Percentiles rank a stretch among this genome's conserved stretches.
phyloP scores from a whole-genome alignment of 64 coral and sea anemone species.

The Platygyra sinensis region DNA sequence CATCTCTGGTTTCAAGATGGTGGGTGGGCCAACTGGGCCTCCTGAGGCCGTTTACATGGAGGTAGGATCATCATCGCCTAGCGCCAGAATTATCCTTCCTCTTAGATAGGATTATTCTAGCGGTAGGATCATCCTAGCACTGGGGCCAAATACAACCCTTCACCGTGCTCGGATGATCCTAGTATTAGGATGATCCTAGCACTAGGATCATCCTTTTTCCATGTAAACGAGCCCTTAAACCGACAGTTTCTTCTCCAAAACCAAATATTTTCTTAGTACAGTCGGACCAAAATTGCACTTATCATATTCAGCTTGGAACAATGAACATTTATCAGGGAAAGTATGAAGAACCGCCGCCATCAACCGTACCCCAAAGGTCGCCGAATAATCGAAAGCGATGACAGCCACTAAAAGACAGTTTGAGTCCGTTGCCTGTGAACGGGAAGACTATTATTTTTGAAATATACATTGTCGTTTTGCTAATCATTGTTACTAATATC shows the following conservation, averaged over 20 bases:
- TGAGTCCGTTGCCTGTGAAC: slow-evolving; percentile 1
- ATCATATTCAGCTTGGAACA: slow-evolving; percentile 55
- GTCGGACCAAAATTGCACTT: slow-evolving; percentile 49
- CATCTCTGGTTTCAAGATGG: no score
- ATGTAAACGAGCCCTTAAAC: no score
- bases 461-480: slow-evolving; percentile 16
- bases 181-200: no score
- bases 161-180: no score
- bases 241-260: not conserved
- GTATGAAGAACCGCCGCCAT: slow-evolving; percentile 31
- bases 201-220: no score
- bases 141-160: no score
- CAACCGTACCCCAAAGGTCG: slow-evolving; percentile 41
- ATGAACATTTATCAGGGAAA: slow-evolving; percentile 49
- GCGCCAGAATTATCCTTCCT: no score
- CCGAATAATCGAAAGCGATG: slow-evolving; percentile 52
- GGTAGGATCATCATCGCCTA: no score
- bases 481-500: slow-evolving; percentile 10
- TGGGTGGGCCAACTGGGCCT: no score
- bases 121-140: no score
- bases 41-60: no score
- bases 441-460: not conserved
- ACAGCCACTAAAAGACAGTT: slow-evolving; percentile 5
- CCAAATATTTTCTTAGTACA: slow-evolving; percentile 34
- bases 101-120: no score